A percentile compares a stretch with the other conserved stretches of the same genome.
Conservation (phyloP, 2,888 invertebrate genomes). For the Synanthedon vespiformis region DNA sequence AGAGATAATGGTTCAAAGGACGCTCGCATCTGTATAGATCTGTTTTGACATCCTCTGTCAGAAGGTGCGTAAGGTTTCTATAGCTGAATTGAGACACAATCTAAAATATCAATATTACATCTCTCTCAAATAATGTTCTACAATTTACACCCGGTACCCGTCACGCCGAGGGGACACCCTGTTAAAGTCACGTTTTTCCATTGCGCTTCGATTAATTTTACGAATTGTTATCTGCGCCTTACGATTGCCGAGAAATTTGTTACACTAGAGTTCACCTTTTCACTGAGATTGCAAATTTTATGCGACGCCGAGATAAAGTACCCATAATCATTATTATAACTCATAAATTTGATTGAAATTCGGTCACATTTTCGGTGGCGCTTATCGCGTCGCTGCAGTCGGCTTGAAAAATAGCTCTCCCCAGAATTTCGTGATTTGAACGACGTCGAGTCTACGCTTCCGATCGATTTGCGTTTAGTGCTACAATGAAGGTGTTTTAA, state of each 20-base stretch:
- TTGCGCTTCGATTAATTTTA: slow-evolving; percentile 45
- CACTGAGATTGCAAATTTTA: slow-evolving; percentile 65
- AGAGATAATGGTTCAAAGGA: too few relatives aligned
- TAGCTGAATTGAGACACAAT: too few relatives aligned
- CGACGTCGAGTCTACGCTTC: slow-evolving; percentile 39
- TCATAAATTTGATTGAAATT: slow-evolving; percentile 71
- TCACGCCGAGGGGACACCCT: not conserved
- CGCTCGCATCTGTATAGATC: too few relatives aligned
- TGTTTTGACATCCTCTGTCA: too few relatives aligned
- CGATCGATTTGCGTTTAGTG: slow-evolving; percentile 63
- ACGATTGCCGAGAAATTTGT: slow-evolving; percentile 66
- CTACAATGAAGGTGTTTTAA: slow-evolving; percentile 52
- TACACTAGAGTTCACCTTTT: slow-evolving; percentile 67
- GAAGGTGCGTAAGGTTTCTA: too few relatives aligned
- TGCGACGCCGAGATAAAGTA: slow-evolving; percentile 59
- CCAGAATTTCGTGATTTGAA: slow-evolving; percentile 34
- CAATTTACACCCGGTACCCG: not conserved
- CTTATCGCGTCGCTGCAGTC: slow-evolving; percentile 65
- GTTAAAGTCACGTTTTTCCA: slow-evolving; percentile 4
- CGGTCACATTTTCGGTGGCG: slow-evolving; percentile 60
- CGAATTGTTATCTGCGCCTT: slow-evolving; percentile 64
- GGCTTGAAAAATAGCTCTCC: slow-evolving; percentile 61
- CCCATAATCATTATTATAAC: slow-evolving; percentile 69
- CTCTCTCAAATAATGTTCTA: too few relatives aligned
- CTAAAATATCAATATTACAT: too few relatives aligned